A percentile compares a stretch with the other conserved stretches of the same genome.
These are phyloP conservation scores for Monochamus saltuarius DNA, from an alignment of 1,140 invertebrate genomes.

Conservation along the genomic window DNA sequence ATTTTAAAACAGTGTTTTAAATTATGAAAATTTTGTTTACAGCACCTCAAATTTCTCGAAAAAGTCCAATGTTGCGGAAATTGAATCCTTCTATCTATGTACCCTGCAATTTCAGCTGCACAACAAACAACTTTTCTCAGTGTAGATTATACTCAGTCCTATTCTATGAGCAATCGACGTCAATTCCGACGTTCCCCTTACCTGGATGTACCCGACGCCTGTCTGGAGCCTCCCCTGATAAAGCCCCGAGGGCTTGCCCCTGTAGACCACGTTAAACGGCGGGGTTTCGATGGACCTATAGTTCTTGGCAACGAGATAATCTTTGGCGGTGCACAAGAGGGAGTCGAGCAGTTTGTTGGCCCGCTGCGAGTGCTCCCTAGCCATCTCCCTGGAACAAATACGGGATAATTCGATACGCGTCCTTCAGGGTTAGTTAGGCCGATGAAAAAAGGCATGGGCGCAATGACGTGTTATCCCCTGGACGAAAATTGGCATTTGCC, in stretches of 20 bases:
- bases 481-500: no score
- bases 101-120: no score
- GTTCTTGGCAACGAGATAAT: conserved; percentile 36
- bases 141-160: no score
- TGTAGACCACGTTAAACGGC: conserved; percentile 35
- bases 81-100: no score
- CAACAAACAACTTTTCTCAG: no score
- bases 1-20: no score
- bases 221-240: conserved; percentile 35
- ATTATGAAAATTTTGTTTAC: no score
- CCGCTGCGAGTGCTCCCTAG: conserved; percentile 24
- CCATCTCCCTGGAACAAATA: conserved; percentile 29
- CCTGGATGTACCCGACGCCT: conserved; percentile 26
- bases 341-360: conserved; percentile 40
- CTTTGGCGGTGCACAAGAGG: conserved; percentile 40
- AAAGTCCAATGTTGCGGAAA: no score
- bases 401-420: neutral
- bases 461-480: no score
- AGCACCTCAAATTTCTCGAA: no score
- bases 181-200: neutral
- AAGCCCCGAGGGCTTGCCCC: conserved; percentile 34
- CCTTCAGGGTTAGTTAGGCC: neutral
- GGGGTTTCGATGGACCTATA: conserved; percentile 32
- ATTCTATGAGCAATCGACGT: no score
- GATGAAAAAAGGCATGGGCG: no score